A percentile compares a stretch with the other conserved stretches of the same genome.
Conservation (phyloP, 2,888 invertebrate species). For the Drosophila austrosaltans region DNA sequence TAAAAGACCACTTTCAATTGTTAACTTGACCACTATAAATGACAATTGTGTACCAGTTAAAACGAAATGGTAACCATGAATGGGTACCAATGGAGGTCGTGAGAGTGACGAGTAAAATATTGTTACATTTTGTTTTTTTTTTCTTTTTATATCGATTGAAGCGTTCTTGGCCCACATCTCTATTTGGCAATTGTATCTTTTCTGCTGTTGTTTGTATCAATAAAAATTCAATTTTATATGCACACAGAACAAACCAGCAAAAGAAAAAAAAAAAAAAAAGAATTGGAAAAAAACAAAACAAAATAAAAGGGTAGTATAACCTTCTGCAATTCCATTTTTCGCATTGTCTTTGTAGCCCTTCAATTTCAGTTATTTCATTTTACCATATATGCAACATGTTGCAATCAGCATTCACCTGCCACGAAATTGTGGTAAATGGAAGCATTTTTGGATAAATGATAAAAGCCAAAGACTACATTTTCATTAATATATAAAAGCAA, state of each 20-base stretch:
- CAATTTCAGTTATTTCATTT: conserved; percentile 24
- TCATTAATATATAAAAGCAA: neutral
- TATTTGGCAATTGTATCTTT: conserved; percentile 45
- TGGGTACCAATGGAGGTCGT: conserved; percentile 2
- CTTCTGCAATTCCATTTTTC: conserved; percentile 7
- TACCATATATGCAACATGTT: conserved; percentile 51
- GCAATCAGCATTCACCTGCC: conserved; percentile 36
- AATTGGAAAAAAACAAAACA: conserved; percentile 10
- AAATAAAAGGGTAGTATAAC: neutral
- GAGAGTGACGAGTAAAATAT: conserved; percentile 23
- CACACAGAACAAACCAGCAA: conserved; percentile 18
- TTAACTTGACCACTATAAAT: neutral
- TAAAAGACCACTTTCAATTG: neutral
- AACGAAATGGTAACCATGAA: neutral
- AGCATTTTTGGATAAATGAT: conserved; percentile 1
- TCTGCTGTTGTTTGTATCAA: conserved; percentile 52
- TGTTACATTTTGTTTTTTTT: neutral
- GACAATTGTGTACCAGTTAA: neutral
- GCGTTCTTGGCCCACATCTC: conserved; percentile 1
- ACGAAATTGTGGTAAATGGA: conserved; percentile 15
- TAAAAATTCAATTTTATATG: conserved; percentile 65
- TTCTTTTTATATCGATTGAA: conserved; percentile 38
- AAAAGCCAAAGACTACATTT: conserved; percentile 10
- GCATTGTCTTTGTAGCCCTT: conserved; percentile 9
- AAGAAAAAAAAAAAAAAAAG: neutral